phyloP scores from a whole-genome alignment of 2,113 vertebrate species.

The Amphiprion percula region DNA sequence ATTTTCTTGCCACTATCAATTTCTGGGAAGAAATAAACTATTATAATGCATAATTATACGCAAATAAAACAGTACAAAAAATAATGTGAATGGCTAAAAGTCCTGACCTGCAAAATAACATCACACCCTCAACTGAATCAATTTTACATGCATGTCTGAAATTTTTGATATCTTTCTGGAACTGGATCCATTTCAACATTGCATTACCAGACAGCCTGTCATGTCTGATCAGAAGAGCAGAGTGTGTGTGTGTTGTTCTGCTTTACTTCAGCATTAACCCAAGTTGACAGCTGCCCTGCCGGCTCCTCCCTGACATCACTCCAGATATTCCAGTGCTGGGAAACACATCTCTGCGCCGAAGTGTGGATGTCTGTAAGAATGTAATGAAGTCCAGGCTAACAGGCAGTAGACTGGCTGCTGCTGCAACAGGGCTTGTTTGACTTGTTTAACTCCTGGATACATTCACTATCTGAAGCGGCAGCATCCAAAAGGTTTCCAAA shows the following conservation, averaged over 20 bases:
- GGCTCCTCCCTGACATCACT: conserved; percentile 28
- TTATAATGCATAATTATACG: no score
- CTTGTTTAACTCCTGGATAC: conserved; percentile 14
- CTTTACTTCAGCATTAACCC: conserved; percentile 45
- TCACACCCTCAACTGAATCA: neutral
- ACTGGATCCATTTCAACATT: neutral
- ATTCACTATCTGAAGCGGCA: neutral
- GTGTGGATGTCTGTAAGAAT: conserved; percentile 52
- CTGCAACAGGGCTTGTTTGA: conserved; percentile 32
- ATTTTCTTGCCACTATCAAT: no score
- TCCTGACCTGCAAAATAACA: neutral
- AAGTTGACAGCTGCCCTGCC: conserved; percentile 47
- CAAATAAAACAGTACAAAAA: neutral
- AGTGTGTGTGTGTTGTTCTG: conserved; percentile 16
- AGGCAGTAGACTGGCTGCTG: conserved; percentile 25
- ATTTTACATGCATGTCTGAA: neutral
- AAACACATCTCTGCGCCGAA: neutral
- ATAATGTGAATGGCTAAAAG: neutral
- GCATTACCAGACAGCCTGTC: conserved; percentile 10
- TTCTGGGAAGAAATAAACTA: no score
- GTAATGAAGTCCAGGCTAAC: conserved; percentile 23
- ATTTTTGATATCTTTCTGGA: neutral
- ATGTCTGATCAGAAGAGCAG: neutral
- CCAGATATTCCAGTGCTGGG: conserved; percentile 55
- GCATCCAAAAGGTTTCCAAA: neutral